Evolutionary conservation across 2,113 vertebrate species (phyloP), one percentile per base, ranked within the genome.

Genomic region (Falcunculus frontatus): DNA sequence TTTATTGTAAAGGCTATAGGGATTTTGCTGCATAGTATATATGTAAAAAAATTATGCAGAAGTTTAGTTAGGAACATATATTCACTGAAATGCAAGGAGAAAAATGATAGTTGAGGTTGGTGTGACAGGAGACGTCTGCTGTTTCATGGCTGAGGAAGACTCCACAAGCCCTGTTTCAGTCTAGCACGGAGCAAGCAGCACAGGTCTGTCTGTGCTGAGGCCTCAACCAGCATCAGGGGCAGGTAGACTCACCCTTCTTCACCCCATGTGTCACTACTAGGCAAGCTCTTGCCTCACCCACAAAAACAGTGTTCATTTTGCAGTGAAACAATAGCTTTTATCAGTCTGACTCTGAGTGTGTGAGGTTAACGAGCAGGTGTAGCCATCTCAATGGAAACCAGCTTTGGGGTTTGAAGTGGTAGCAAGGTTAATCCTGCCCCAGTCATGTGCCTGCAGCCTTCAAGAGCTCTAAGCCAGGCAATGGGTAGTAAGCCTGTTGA

Each of bases 361-460:
- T n/a, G 32, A 62, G 32, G 25, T 62, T 70, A 42, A 42, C 6
- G 5, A 35, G 44, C 32, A 35, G 13, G 26, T 35, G 16, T 70
- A 52, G 26, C 56, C 1, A 1, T 12, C 37, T 60, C 55, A 25
- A 5, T 52, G 65, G 52, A 10, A 1, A 0, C 8, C 25, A 30
- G 46, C 46, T 70, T 42, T 42, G 55, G 65, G 20, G 8, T 22
- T 70, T 70, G 20, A 70, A 42, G 16, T 12, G 32, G 25, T 12
- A 60, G 67, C 26, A 55, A 16, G 37, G 21, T 32, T 7, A 53
- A 44, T 26, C 13, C 32, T 32, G 20, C 16, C 26, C 16, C 56
- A 52, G 32, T 32, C 16, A 44, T 26, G 33, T 62, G 67, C 21
- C 67, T 62, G 47, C 53, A 53, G 16, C 10, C 27, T 21, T 37